Conservation (phyloP, 2,113 vertebrate genomes). For the Crotalus viridis region DNA sequence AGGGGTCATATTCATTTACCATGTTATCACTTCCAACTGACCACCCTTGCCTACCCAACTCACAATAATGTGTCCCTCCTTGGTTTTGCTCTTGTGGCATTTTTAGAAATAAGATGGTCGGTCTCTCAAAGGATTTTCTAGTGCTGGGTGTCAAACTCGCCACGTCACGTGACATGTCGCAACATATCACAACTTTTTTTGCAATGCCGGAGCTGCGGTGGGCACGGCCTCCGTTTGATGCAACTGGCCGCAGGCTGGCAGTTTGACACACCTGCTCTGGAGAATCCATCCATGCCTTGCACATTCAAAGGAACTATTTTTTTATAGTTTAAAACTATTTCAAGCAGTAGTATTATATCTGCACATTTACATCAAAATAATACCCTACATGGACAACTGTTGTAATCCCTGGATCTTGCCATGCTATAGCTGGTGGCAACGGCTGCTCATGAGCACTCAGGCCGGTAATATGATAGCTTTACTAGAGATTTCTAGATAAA, state of each 20-base stretch:
- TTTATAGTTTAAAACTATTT: background rate
- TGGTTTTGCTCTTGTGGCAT: background rate
- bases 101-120: background rate
- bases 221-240: no score
- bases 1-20: background rate
- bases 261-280: no score
- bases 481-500: background rate
- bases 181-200: no score
- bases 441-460: background rate
- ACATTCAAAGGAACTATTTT: background rate
- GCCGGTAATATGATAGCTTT: background rate
- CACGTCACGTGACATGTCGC: no score
- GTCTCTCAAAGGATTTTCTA: background rate
- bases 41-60: background rate
- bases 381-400: background rate
- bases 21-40: background rate
- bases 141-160: no score
- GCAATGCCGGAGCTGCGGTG: no score
- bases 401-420: background rate
- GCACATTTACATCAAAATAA: background rate
- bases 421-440: background rate
- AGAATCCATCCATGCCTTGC: background rate
- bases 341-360: background rate
- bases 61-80: background rate
- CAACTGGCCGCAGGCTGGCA: no score